A percentile compares a stretch with the other conserved stretches of the same genome.
Evolutionary conservation across 2,888 invertebrate genomes (phyloP).

Genomic region (Caenorhabditis zanzibari): DNA sequence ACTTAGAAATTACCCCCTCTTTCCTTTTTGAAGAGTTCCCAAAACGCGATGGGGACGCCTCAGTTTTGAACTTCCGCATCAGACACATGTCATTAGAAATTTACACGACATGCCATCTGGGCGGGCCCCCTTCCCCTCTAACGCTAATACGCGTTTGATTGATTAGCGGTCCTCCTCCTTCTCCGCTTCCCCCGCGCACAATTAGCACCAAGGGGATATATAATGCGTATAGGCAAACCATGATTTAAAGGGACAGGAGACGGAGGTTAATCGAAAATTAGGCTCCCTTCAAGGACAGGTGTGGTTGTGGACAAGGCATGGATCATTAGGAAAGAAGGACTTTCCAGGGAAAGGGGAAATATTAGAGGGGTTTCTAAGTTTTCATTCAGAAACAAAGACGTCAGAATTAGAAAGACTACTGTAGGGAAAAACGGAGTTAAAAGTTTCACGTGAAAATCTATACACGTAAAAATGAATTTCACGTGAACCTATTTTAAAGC

Average conservation of each 20-base stretch:
- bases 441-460: too few relatives aligned
- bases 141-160: slow-evolving; percentile 44
- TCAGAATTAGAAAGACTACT: too few relatives aligned
- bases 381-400: too few relatives aligned
- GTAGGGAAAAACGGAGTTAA: background rate
- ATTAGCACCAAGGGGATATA: slow-evolving; percentile 16
- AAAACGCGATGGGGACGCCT: background rate
- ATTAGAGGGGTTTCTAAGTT: too few relatives aligned
- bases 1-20: slow-evolving; percentile 17
- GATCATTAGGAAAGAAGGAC: background rate
- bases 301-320: background rate
- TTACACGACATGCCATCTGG: slow-evolving; percentile 18
- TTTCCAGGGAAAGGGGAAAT: background rate
- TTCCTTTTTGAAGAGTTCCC: background rate
- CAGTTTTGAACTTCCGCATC: too few relatives aligned
- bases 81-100: background rate
- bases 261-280: background rate
- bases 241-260: slow-evolving; percentile 14
- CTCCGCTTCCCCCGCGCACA: background rate
- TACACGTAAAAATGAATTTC: too few relatives aligned
- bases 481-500: too few relatives aligned
- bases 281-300: slow-evolving; percentile 7
- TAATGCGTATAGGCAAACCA: background rate
- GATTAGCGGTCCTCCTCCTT: slow-evolving; percentile 12
- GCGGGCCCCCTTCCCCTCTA: background rate